Conservation (phyloP, 2,113 vertebrate genomes). For the Lontra canadensis region DNA sequence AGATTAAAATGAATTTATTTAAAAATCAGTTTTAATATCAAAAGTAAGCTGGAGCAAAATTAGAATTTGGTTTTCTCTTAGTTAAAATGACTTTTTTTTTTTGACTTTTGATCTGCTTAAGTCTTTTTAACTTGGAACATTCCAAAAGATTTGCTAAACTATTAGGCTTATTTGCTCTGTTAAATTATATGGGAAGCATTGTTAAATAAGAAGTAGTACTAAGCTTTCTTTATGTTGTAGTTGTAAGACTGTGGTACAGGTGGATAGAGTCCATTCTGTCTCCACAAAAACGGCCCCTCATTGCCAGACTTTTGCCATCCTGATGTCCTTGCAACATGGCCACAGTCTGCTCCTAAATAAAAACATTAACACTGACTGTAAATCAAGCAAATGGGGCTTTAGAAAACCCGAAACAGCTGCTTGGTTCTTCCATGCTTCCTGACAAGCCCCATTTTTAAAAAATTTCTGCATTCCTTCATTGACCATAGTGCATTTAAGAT, state of each 20-base stretch:
- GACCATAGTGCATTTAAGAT: not conserved
- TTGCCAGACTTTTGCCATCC: not conserved
- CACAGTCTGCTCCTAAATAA: not conserved
- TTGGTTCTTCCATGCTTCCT: not conserved
- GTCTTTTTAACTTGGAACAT: not conserved
- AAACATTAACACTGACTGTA: not conserved
- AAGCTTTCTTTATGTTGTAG: not conserved
- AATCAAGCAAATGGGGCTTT: not conserved
- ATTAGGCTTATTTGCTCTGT: not conserved
- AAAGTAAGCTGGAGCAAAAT: not conserved
- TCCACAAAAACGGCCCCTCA: not conserved
- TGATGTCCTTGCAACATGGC: not conserved
- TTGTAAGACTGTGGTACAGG: not conserved
- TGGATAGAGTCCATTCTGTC: not conserved
- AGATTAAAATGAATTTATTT: not conserved
- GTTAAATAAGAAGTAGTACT: not conserved
- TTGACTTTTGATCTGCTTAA: not conserved
- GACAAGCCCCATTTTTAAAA: not conserved
- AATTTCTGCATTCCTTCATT: not conserved
- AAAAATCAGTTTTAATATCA: not conserved
- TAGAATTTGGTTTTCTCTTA: not conserved
- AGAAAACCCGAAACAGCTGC: not conserved
- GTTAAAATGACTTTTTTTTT: not conserved
- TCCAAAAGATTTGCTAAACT: not conserved
- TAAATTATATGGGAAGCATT: not conserved